Conservation (phyloP, 2,888 invertebrate genomes). For the Sphaerophoria rueppellii region DNA sequence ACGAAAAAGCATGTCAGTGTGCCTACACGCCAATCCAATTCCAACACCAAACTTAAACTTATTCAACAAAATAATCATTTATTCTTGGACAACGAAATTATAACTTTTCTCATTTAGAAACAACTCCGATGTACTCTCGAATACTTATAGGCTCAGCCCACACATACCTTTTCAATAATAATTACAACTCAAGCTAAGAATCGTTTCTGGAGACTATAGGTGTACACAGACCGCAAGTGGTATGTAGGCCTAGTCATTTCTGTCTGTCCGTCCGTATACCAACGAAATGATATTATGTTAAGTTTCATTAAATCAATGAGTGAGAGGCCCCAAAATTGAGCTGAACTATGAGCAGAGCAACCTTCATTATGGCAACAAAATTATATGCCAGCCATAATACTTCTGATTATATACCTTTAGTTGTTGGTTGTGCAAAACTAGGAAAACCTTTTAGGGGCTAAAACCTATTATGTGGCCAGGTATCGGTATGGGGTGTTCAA, state of each 20-base stretch:
- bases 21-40: neutral
- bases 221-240: conserved; percentile 44
- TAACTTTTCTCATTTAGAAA: conserved; percentile 66
- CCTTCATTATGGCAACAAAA: conserved; percentile 62
- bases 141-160: too few relatives aligned
- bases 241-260: conserved; percentile 6
- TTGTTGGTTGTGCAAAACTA: conserved; percentile 54
- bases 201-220: conserved; percentile 13
- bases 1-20: conserved; percentile 44
- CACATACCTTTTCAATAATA: conserved; percentile 26
- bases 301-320: conserved; percentile 64
- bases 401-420: conserved; percentile 51
- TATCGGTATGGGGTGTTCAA: conserved; percentile 7
- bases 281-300: neutral
- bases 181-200: conserved; percentile 56
- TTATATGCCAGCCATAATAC: conserved; percentile 64
- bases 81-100: conserved; percentile 52
- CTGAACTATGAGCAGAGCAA: conserved; percentile 30
- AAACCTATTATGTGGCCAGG: conserved; percentile 51
- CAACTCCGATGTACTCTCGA: conserved; percentile 13
- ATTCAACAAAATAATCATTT: conserved; percentile 58
- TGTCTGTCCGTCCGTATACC: neutral
- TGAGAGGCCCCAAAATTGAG: conserved; percentile 32
- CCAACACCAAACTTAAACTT: conserved; percentile 14
- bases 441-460: conserved; percentile 67